Percentiles rank a stretch among this genome's conserved stretches.
phyloP scores from a whole-genome alignment of 1,140 invertebrate species.

The Conus betulinus region DNA sequence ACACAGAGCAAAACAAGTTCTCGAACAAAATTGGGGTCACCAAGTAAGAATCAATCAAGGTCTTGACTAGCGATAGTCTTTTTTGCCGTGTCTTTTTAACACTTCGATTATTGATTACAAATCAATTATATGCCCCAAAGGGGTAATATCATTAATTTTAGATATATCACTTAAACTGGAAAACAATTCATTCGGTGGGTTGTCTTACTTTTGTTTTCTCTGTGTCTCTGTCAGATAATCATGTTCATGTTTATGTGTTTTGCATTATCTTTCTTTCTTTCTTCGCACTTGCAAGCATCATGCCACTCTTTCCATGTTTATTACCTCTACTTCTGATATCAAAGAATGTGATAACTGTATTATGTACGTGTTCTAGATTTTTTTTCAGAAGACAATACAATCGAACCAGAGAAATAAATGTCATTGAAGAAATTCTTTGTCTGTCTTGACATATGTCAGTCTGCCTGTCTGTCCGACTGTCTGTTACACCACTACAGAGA shows the following conservation, averaged over 20 bases:
- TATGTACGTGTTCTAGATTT: background rate
- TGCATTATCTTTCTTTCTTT: background rate
- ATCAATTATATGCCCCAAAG: background rate
- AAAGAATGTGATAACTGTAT: background rate
- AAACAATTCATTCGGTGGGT: background rate
- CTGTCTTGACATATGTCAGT: background rate
- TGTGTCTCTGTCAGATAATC: background rate
- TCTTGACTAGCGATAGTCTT: background rate
- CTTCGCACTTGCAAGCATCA: no score
- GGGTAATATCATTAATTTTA: background rate
- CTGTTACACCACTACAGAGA: background rate
- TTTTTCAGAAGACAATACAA: background rate
- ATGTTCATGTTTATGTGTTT: background rate
- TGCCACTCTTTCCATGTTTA: no score
- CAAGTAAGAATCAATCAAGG: background rate
- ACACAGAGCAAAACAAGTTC: background rate
- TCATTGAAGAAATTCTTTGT: background rate
- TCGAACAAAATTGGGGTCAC: no score
- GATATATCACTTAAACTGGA: background rate
- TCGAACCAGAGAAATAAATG: no score
- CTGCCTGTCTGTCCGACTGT: background rate
- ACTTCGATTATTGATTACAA: no score
- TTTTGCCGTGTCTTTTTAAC: no score
- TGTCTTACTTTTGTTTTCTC: no score
- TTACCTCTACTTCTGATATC: background rate